Percentiles rank a stretch among this genome's conserved stretches.
Evolutionary conservation across 2,113 vertebrate species (phyloP).

Genomic region (Tenrec ecaudatus): DNA sequence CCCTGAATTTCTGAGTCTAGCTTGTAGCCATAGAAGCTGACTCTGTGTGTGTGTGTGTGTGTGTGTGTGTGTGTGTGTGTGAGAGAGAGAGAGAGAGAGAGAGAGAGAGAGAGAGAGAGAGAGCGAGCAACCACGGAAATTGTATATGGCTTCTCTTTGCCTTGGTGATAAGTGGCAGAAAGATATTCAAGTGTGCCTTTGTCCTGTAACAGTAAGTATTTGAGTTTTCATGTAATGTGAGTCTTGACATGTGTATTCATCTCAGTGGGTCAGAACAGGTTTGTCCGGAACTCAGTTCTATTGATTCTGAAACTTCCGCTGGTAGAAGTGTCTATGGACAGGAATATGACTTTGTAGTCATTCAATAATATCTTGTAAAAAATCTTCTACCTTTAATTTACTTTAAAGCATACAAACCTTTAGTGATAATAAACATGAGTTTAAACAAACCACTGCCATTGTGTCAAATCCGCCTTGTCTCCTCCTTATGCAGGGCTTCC

Average conservation of each 20-base stretch:
- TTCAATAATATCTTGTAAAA: neutral
- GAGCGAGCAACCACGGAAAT: neutral
- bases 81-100: neutral
- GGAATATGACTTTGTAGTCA: neutral
- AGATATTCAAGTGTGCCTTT: neutral
- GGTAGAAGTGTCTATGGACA: neutral
- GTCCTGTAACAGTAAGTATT: neutral
- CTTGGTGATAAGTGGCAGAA: slow-evolving; percentile 43
- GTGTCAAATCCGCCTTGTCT: too few relatives aligned
- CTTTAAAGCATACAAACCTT: neutral
- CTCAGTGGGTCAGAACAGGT: neutral
- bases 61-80: neutral
- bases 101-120: too few relatives aligned
- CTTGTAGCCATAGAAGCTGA: neutral
- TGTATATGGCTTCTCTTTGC: slow-evolving; percentile 30
- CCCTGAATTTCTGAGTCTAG: slow-evolving; percentile 36
- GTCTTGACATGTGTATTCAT: neutral
- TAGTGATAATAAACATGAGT: neutral
- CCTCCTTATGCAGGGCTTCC: too few relatives aligned
- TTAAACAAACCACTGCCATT: too few relatives aligned
- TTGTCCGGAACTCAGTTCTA: slow-evolving; percentile 2
- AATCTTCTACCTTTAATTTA: neutral
- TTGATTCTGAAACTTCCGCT: neutral
- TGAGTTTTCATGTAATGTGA: slow-evolving; percentile 54
- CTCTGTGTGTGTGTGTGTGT: neutral